Base-by-base conservation (phyloP, 2,113 vertebrate species). In the Scatophagus argus region DNA sequence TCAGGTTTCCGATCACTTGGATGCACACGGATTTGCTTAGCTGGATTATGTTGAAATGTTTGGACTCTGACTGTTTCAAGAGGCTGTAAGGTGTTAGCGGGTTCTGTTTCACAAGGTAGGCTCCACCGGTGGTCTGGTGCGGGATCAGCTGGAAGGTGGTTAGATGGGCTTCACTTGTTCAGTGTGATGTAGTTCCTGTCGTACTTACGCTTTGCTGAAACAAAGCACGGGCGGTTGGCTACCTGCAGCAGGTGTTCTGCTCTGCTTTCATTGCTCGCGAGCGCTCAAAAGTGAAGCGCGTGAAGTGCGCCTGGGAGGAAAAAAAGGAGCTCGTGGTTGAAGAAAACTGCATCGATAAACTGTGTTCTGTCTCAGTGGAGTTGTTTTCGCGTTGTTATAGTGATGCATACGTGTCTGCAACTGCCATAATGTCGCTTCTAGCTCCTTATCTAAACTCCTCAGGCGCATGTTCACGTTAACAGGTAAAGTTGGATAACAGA, bases 41-140 rank as follows among this genome's bases (percentile, higher is more conserved):
- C 43, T 70, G 85, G 89, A 90, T 87, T 88, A 69, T 34, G 39
- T 56, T 36, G 12, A 41, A 58, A 56, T 21, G 49, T 63, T 31
- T 54, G 79, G 63, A 56, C 36, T 17, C 27, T 2, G 63, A 56
- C 36, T 17, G 31, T 2, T 52, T 36, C 10, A 8, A 23, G 58
- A 56, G 31, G 41, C 55, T 66, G 32, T 51, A 0, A 58, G 36
- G 34, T 68, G 55, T 47, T n/a, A 8, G 49, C 39, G 39, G 47
- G 12, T 1, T 64, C 38, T 62, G 17, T 64, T 32, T 68, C 4
- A n/a, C 23, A 73, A 88, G 89, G 91, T 90, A 90, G 64, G 87
- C 4, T 17, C 11, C 84, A 1, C 54, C n/a, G 65, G 7, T 11
- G n/a, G 5, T 44, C 10, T 10, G 38, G 31, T 23, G 75, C 7